phyloP scores from a whole-genome alignment of 2,113 vertebrate genomes.

The Oenanthe oenanthe region DNA sequence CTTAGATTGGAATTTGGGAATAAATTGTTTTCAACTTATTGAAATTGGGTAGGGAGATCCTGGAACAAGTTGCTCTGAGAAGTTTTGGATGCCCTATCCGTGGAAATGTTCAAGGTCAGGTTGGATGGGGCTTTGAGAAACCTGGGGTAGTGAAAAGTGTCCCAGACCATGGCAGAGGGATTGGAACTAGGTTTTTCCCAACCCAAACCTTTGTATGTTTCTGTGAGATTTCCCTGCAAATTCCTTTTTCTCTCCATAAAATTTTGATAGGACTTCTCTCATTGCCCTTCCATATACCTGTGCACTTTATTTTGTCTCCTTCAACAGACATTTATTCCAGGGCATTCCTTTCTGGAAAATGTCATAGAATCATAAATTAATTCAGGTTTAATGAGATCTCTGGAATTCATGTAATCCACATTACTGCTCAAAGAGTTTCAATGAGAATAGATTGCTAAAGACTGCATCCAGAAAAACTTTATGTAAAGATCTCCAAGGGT shows the following conservation, averaged over 20 bases:
- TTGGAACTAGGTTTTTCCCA: not conserved
- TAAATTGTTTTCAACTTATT: not conserved
- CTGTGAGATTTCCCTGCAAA: not conserved
- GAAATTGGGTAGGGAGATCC: not conserved
- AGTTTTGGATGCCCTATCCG: not conserved
- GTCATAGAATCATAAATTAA: not conserved
- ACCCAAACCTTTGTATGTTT: not conserved
- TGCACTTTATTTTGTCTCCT: not conserved
- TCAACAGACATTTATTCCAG: not conserved
- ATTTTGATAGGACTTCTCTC: not conserved
- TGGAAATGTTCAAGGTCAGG: not conserved
- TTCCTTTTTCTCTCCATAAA: not conserved
- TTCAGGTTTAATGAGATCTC: not conserved
- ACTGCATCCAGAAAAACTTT: not conserved
- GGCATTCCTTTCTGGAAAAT: not conserved
- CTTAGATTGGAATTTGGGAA: not conserved
- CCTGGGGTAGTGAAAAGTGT: not conserved
- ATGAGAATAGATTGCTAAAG: not conserved
- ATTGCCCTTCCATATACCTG: not conserved
- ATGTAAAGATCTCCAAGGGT: not conserved
- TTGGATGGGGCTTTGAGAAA: not conserved
- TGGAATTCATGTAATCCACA: not conserved
- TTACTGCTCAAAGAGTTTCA: not conserved
- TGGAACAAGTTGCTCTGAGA: not conserved
- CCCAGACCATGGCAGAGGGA: fast-evolving